Base-by-base conservation (phyloP, 1,140 invertebrate genomes). In the Macrobrachium rosenbergii region DNA sequence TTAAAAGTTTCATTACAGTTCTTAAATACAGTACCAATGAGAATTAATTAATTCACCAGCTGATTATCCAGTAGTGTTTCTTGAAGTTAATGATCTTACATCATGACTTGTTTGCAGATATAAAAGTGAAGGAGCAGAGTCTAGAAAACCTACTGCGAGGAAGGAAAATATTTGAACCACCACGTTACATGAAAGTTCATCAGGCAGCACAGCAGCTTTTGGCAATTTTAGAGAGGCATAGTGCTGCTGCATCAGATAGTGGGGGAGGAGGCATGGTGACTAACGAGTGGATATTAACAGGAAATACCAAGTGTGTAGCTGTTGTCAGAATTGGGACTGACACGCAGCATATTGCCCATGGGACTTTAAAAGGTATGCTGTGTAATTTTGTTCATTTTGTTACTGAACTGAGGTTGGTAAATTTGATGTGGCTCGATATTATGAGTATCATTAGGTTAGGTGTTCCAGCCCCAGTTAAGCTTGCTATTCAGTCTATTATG, bases 101-200 rank as follows among this genome's bases (percentile, higher is more conserved):
- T 12, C 52, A 52, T 52, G 52, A 12, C 12, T 52, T 52, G 12
- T 45, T 99, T 89, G 87, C 90, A 94, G 98, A 99, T 93, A 99
- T 99, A 85, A 99, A 99, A 95, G 96, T 99, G 0, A 99, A 99
- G 93, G 99, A 99, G 93, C 98, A 98, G 90, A 98, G 97, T 64
- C 93, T 97, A 88, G 98, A 99, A 92, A 98, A 97, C 92, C 92
- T 99, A 87, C 96, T 96, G 90, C 98, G 95, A 91, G 97, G 97
- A 91, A 95, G 96, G 89, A 95, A 95, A 89, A 95, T 97, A 90
- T 99, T 97, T 92, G 97, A 99, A 94, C 97, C 98, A 19, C 96
- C 99, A 8, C 94, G 95, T 89, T 99, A 98, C 92, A 98, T 99
- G 97, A 95, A 94, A 21, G 97, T 97, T 0, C 94, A 94, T 72